Conservation (phyloP, 2,113 vertebrate genomes). For the Pomatostomus ruficeps region DNA sequence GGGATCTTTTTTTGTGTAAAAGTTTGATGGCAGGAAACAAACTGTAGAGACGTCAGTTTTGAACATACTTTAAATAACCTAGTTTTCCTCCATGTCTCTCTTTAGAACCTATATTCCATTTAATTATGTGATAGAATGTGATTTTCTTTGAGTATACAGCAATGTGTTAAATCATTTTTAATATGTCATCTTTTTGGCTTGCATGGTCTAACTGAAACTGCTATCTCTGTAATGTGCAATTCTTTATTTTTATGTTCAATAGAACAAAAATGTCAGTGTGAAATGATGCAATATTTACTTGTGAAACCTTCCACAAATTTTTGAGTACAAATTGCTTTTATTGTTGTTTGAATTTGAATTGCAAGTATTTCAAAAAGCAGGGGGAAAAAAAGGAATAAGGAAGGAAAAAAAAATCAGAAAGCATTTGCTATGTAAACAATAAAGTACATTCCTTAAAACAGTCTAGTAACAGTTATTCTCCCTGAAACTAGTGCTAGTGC, state of each 20-base stretch:
- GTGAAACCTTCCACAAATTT: neutral
- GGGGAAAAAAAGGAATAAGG: neutral
- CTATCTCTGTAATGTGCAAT: neutral
- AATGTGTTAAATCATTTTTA: constrained; percentile 43
- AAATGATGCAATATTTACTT: constrained; percentile 1
- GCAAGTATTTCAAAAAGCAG: neutral
- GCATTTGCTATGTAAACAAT: neutral
- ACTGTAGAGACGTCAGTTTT: neutral
- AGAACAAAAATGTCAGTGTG: constrained; percentile 11
- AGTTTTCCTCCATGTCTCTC: neutral
- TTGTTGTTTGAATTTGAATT: neutral
- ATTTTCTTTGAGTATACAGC: constrained; percentile 21
- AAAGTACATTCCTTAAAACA: neutral
- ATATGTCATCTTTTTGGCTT: constrained; percentile 21
- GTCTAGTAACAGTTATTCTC: neutral
- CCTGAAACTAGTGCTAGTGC: neutral
- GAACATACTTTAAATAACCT: neutral
- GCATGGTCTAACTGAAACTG: neutral
- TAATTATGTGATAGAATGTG: constrained; percentile 11
- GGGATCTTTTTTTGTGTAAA: neutral
- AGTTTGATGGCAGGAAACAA: neutral
- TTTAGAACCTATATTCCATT: neutral
- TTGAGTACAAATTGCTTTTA: neutral
- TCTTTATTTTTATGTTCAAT: constrained; percentile 24
- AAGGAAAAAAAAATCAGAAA: neutral